A percentile compares a stretch with the other conserved stretches of the same genome.
Conservation (phyloP, 64 coral and sea anemone genomes). For the Pachyseris speciosa region DNA sequence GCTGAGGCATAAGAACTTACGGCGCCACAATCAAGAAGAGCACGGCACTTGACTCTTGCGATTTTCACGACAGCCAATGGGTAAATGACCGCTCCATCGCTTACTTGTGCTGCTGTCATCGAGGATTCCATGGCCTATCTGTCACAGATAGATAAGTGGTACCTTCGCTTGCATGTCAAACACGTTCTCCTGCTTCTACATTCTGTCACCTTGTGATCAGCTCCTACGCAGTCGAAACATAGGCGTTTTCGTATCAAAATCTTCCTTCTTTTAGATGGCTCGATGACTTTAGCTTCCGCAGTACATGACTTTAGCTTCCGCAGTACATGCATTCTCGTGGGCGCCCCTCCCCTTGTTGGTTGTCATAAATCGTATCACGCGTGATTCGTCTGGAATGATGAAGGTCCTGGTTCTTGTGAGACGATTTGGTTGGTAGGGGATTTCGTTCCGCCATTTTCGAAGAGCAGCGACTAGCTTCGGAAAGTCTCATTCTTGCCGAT, state of each 20-base stretch:
- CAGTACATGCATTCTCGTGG: neutral
- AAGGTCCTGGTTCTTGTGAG: neutral
- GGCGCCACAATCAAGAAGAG: neutral
- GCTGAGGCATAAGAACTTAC: neutral
- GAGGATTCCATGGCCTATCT: neutral
- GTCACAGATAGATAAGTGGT: neutral
- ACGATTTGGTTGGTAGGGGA: neutral
- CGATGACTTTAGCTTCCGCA: neutral
- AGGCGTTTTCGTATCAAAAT: neutral
- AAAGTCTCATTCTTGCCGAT: conserved; percentile 65
- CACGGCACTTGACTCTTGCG: neutral
- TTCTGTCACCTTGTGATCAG: too few species aligned
- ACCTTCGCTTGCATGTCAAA: too few species aligned
- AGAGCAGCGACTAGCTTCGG: conserved; percentile 27
- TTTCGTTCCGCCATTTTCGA: conserved; percentile 65
- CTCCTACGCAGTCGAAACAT: too few species aligned
- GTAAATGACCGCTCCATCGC: neutral
- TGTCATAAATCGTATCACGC: neutral
- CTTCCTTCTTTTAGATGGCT: neutral
- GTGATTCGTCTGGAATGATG: neutral
- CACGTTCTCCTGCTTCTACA: too few species aligned
- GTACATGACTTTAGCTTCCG: neutral
- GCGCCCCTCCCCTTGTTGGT: neutral
- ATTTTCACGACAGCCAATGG: neutral
- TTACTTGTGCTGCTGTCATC: neutral